A percentile compares a stretch with the other conserved stretches of the same genome.
Conservation (phyloP, 2,797 vertebrate species). For the Coracias cyanogaster region DNA sequence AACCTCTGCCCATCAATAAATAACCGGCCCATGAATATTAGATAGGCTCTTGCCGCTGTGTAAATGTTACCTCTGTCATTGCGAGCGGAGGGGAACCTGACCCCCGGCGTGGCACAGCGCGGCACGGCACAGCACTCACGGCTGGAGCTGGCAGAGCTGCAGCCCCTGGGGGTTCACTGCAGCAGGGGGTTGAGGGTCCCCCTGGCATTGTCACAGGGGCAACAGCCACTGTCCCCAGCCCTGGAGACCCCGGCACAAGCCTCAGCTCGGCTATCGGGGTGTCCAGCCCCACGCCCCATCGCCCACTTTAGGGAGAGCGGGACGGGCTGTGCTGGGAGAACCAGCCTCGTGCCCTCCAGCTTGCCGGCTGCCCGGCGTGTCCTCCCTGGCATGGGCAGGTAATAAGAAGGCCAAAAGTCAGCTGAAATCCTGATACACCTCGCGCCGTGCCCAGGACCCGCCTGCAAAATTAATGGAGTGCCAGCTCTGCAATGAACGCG, state of each 20-base stretch:
- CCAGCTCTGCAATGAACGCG: rapidly evolving
- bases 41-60: neutral
- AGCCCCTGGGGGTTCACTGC: neutral
- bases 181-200: neutral
- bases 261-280: neutral
- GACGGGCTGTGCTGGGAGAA: rapidly evolving
- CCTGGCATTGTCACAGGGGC: neutral
- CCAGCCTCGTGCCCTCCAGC: rapidly evolving
- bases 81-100: neutral
- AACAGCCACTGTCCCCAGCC: neutral
- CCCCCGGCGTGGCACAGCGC: rapidly evolving
- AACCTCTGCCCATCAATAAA: constrained; percentile 29
- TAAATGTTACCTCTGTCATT: constrained; percentile 19
- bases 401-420: neutral
- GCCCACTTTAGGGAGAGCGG: rapidly evolving
- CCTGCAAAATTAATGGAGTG: neutral
- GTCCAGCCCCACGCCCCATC: rapidly evolving
- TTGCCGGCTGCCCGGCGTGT: rapidly evolving
- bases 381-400: neutral
- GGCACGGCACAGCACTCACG: rapidly evolving
- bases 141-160: neutral
- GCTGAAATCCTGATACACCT: constrained; percentile 36
- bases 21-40: constrained; percentile 38
- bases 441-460: neutral
- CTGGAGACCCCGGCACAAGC: neutral